phyloP scores from a whole-genome alignment of 2,888 invertebrate genomes.

The Silvanus unidentatus region DNA sequence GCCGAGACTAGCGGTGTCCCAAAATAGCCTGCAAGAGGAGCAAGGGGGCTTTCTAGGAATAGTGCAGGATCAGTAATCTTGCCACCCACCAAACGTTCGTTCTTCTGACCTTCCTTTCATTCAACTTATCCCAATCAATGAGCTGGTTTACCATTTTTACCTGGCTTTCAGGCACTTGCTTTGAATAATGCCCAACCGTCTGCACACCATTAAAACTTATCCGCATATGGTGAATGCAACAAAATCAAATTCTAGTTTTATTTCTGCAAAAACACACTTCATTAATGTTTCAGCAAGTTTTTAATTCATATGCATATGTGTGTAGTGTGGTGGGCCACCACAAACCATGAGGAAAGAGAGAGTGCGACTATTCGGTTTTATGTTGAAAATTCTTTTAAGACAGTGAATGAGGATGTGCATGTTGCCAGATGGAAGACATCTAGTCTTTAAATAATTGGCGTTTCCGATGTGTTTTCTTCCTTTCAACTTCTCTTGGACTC shows the following conservation, averaged over 20 bases:
- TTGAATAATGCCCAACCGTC: not conserved
- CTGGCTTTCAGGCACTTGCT: not conserved
- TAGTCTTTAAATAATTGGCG: constrained; percentile 53
- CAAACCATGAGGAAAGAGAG: constrained; percentile 1
- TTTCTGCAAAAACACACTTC: not conserved
- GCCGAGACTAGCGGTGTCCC: constrained; percentile 14
- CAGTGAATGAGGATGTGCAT: constrained; percentile 43
- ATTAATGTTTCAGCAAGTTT: no score
- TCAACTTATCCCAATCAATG: constrained; percentile 20
- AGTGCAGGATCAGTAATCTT: constrained; percentile 14
- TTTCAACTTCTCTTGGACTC: no score
- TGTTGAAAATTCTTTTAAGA: constrained; percentile 41
- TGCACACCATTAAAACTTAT: not conserved
- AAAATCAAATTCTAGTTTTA: not conserved
- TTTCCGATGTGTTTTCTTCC: constrained; percentile 39
- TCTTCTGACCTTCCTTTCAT: constrained; percentile 18
- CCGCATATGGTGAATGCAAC: not conserved
- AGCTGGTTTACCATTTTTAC: constrained; percentile 5
- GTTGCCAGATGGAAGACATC: constrained; percentile 46
- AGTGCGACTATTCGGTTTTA: constrained; percentile 11
- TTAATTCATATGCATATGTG: no score
- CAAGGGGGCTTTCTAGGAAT: constrained; percentile 27
- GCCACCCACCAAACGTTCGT: constrained; percentile 18
- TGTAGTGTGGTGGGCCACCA: no score
- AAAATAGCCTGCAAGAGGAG: constrained; percentile 21